These are phyloP conservation scores for Coendou prehensilis DNA, from an alignment of 2,797 vertebrate species.

Conservation along the genomic window DNA sequence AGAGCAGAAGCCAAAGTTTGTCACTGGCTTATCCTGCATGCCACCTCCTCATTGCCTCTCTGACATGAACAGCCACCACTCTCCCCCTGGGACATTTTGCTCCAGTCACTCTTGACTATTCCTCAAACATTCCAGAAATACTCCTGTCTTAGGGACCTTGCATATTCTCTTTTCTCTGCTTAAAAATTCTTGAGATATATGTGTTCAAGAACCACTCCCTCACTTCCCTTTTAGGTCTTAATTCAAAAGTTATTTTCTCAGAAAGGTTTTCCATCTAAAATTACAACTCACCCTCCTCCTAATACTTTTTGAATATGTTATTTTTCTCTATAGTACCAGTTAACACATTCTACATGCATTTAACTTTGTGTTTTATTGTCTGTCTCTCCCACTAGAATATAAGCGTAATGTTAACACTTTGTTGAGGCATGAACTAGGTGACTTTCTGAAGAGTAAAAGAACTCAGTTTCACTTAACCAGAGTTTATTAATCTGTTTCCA, in stretches of 20 bases:
- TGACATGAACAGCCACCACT: not conserved
- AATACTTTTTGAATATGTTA: not conserved
- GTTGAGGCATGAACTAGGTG: not conserved
- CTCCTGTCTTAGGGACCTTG: not conserved
- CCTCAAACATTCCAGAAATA: not conserved
- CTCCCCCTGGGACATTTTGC: not conserved
- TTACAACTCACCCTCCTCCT: not conserved
- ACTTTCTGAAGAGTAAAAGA: not conserved
- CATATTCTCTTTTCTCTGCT: not conserved
- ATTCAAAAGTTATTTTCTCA: slow-evolving; percentile 66
- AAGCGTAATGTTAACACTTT: not conserved
- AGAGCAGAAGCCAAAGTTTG: not conserved
- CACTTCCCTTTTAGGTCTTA: not conserved
- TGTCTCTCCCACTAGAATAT: slow-evolving; percentile 6
- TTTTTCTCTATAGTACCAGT: not conserved
- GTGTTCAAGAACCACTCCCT: not conserved
- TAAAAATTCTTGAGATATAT: slow-evolving; percentile 6
- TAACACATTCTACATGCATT: not conserved
- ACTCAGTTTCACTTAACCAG: slow-evolving; percentile 7
- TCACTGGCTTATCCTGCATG: not conserved
- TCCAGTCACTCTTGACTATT: not conserved
- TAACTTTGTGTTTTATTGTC: slow-evolving; percentile 11
- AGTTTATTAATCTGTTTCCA: not conserved
- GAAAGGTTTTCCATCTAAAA: not conserved
- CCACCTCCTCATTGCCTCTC: not conserved